Percentiles rank a stretch among this genome's conserved stretches.
Evolutionary conservation across 2,888 invertebrate species (phyloP).

Genomic region (Galerucella nymphaeae): DNA sequence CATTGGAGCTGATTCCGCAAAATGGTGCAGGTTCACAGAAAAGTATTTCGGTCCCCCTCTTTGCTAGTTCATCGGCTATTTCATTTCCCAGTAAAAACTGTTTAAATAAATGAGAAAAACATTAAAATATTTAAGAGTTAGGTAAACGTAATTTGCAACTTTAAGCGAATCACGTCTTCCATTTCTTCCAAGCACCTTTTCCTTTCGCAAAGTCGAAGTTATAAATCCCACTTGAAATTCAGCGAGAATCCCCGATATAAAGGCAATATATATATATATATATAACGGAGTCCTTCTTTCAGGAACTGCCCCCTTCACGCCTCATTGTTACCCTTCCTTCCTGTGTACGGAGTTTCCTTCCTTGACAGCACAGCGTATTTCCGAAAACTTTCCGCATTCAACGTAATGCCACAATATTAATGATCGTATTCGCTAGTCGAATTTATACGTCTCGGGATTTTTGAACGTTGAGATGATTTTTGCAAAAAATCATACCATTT

Average conservation of each 20-base stretch:
- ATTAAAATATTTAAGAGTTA: too few species aligned
- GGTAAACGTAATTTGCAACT: constrained; percentile 17
- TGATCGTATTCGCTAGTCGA: constrained; percentile 49
- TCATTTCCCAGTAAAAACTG: too few species aligned
- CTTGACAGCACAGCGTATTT: constrained; percentile 57
- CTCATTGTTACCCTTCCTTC: constrained; percentile 60
- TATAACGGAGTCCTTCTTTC: constrained; percentile 53
- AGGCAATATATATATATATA: constrained; percentile 55
- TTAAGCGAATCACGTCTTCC: constrained; percentile 42
- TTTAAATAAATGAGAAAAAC: too few species aligned
- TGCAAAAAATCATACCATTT: too few species aligned
- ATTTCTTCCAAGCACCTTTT: constrained; percentile 18
- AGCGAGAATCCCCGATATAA: constrained; percentile 54
- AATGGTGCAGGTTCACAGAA: too few species aligned
- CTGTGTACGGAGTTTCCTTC: constrained; percentile 58
- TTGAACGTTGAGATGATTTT: not conserved
- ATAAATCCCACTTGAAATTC: constrained; percentile 59
- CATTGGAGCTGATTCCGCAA: too few species aligned
- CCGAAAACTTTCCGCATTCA: constrained; percentile 57
- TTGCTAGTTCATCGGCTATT: too few species aligned
- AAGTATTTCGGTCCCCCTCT: too few species aligned
- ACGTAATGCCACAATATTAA: constrained; percentile 60
- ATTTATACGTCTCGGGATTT: not conserved
- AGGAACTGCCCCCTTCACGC: constrained; percentile 47
- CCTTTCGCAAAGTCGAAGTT: constrained; percentile 40